Base-by-base conservation (phyloP, 2,888 invertebrate genomes). In the Hofmannophila pseudospretella region DNA sequence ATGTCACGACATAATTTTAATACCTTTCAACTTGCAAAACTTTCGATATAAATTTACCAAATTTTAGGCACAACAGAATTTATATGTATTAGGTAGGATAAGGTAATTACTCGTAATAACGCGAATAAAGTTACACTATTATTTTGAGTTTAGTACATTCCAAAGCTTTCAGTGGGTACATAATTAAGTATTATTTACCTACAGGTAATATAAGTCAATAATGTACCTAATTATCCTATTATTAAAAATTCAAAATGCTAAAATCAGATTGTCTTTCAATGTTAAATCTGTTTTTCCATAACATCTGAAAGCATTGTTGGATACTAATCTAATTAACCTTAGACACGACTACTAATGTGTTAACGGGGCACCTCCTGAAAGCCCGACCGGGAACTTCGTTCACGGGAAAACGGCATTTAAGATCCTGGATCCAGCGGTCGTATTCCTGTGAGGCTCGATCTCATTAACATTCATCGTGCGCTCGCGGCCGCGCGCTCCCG, bases 401-500 rank as follows among this genome's bases (percentile, higher is more conserved):
- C 58, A 57, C 38, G 57, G 56, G 33, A 70, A 74, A 66, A 47
- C 52, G 52, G 49, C 44, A 47, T 70, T 66, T 79, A 61, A 65
- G 54, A 45, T 51, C 31, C 42, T 36, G 22, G 36, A 34, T 36
- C 57, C 72, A 82, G 66, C 64, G 61, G 56, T 55, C 45, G 52
- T 58, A 68, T 70, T 82, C 57, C 63, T 50, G 44, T 57, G 55
- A 47, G 44, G 44, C 42, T 33, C 49, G 37, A 40, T 54, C 84
- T 86, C 81, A 86, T 86, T 86, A 85, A 74, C 74, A 86, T 86
- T 86, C 85, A 81, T 74, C 71, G 76, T 72, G 74, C 80, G 84
- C 76, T 71, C 82, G 81, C 80, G 79, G 72, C 79, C 73, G 72
- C 76, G 61, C 77, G 76, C 72, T 71, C 75, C 75, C 77, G 76